These are phyloP conservation scores for Brachionus asplanchnoidis DNA, from an alignment of 1,140 invertebrate species.

Conservation along the genomic window DNA sequence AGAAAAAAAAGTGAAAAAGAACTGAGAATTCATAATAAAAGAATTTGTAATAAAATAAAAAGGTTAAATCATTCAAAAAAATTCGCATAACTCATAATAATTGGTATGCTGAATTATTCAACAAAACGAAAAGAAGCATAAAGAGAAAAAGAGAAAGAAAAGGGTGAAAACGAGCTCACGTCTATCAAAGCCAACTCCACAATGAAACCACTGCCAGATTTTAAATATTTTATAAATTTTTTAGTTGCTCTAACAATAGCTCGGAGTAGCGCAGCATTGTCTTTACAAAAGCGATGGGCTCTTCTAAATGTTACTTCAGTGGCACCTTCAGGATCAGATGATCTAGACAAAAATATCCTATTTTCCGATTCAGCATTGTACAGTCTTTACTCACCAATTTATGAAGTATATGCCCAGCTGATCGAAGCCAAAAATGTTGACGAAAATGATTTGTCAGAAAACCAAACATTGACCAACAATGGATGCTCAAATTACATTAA, in stretches of 20 bases:
- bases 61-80: not conserved
- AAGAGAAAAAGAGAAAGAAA: not conserved
- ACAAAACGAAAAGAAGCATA: not conserved
- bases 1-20: not conserved
- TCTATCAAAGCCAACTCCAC: not conserved
- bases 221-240: not conserved
- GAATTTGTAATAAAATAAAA: not conserved
- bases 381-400: constrained; percentile 2
- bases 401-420: not conserved
- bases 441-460: not conserved
- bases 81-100: constrained; percentile 2
- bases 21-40: not conserved
- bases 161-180: no score
- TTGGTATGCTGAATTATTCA: not conserved
- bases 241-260: not conserved
- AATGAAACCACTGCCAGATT: not conserved
- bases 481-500: constrained; percentile 14
- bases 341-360: not conserved
- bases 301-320: not conserved
- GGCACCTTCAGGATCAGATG: not conserved
- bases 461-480: not conserved
- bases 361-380: constrained; percentile 30
- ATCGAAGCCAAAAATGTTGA: not conserved
- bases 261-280: not conserved
- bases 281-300: constrained; percentile 9